Percentiles rank a stretch among this genome's conserved stretches.
These are phyloP conservation scores for Hydropsyche betteni DNA, from an alignment of 2,888 invertebrate species.

Conservation along the genomic window DNA sequence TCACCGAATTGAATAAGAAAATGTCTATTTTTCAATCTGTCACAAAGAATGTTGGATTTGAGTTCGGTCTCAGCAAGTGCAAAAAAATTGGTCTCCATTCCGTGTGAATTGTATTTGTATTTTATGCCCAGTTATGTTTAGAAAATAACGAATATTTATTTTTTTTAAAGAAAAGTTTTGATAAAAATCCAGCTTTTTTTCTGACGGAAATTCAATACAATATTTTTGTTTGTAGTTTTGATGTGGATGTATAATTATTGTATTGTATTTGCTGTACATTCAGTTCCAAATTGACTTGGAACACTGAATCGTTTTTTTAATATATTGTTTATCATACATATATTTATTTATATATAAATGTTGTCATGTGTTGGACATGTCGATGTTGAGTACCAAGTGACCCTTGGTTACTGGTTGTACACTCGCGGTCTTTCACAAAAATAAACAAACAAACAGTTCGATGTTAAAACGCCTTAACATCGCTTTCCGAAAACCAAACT, in stretches of 20 bases:
- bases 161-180: background rate
- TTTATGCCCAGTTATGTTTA: background rate
- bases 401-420: constrained; percentile 52
- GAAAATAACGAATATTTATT: background rate
- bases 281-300: constrained; percentile 61
- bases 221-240: constrained; percentile 50
- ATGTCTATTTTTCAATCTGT: constrained; percentile 43
- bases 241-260: constrained; percentile 51
- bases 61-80: background rate
- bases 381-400: constrained; percentile 51
- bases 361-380: constrained; percentile 52
- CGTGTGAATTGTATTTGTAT: too few species aligned
- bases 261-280: constrained; percentile 57
- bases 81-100: too few species aligned
- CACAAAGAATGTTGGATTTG: constrained; percentile 47
- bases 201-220: constrained; percentile 42
- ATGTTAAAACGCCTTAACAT: constrained; percentile 6
- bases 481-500: background rate
- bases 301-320: constrained; percentile 59
- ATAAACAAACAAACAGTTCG: background rate
- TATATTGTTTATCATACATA: constrained; percentile 54
- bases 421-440: constrained; percentile 52
- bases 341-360: constrained; percentile 52
- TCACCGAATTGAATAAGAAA: constrained; percentile 44
- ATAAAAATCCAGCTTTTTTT: constrained; percentile 44